These are phyloP conservation scores for Apostichopus californicus DNA, from an alignment of 35 echinoderm and acorn worm genomes.

Conservation along the genomic window DNA sequence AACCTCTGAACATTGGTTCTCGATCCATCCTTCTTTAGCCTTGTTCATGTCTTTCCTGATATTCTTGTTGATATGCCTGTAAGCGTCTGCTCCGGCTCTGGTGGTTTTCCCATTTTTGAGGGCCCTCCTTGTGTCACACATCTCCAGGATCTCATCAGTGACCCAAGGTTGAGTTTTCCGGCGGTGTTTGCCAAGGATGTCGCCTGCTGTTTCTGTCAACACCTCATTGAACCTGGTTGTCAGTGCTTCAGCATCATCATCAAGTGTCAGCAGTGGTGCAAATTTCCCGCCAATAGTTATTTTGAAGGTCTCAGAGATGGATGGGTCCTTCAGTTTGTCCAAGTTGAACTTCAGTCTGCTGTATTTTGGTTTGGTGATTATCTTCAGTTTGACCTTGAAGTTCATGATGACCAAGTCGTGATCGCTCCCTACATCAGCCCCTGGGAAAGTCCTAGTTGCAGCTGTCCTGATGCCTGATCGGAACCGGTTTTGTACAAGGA, in stretches of 20 bases:
- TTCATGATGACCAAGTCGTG: conserved; percentile 23
- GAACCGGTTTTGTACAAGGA: conserved; percentile 19
- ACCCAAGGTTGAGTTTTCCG: not conserved
- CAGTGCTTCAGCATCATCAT: not conserved
- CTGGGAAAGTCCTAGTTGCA: conserved; percentile 31
- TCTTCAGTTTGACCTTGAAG: not conserved
- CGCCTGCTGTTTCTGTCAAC: not conserved
- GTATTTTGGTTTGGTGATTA: not conserved
- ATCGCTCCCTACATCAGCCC: conserved; percentile 31
- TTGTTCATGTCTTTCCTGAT: conserved; percentile 4
- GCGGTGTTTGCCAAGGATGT: conserved; percentile 2
- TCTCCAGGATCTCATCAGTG: not conserved
- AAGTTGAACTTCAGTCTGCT: conserved; percentile 14
- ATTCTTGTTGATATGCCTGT: not conserved
- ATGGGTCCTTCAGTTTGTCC: not conserved
- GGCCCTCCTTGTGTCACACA: not conserved
- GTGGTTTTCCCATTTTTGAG: not conserved
- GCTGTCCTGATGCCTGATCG: not conserved
- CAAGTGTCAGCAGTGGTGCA: not conserved
- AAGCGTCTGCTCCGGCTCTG: not conserved
- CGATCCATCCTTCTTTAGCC: not conserved
- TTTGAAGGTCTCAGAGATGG: not conserved
- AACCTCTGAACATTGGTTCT: not conserved
- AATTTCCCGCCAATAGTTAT: not conserved
- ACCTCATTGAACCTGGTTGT: not conserved